Base-by-base conservation (phyloP, 2,888 invertebrate species). In the Cylindroiulus punctatus region DNA sequence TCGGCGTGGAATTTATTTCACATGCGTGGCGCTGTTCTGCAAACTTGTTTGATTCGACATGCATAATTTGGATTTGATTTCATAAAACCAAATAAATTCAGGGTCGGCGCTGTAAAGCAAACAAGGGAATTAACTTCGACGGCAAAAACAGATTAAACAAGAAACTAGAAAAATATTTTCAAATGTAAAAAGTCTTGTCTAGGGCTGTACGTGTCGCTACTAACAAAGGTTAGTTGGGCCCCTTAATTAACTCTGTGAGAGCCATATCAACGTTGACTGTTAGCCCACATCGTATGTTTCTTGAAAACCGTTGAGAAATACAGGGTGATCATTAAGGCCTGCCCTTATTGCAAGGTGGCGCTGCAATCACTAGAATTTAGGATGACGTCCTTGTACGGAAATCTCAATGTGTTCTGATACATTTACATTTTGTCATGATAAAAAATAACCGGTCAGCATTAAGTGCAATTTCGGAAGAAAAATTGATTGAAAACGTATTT, bases 21-120 rank as follows among this genome's bases (percentile, higher is more conserved):
- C 57, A 65, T 65, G 57, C 57, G 57, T 65, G 57, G 57, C 57
- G 22, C 3, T 65, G 22, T 65, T 65, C 57, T 22, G 57, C 57
- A 65, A 65, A 65, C 57, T 65, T 65, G 57, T 22, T 65, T 65
- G 22, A 65, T 65, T 65, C 22, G 57, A 65, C 22, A 65, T 65
- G 57, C 57, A 65, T 65, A 65, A 65, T 65, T 65, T 65, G 57
- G 57, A 65, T 65, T 65, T 65, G 57, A 22, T 65, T 65, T 65
- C 8, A 22, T 65, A 65, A 65, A 65, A 65, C 57, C 57, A 65
- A 22, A 65, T 65, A 65, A 65, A 65, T 65, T 22, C 57, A 65
- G 19, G 22, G 57, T 65, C 57, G 57, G 57, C 57, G 57, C 8
- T 65, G 22, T 22, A 65, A 65, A 65, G 22, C 57, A 65, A 65